phyloP scores from a whole-genome alignment of 2,888 invertebrate species.

The Catocala fraxini region DNA sequence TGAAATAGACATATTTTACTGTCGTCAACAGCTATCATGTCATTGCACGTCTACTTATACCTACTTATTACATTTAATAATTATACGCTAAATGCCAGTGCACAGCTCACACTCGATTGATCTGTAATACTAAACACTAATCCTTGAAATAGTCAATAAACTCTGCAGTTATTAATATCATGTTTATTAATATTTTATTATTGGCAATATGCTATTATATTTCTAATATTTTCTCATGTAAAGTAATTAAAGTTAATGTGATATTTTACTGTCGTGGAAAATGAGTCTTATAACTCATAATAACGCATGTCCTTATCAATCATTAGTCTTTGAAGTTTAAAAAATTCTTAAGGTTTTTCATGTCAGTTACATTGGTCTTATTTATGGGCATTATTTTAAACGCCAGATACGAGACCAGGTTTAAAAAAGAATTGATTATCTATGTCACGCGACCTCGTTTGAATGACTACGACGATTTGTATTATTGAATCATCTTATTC shows the following conservation, averaged over 20 bases:
- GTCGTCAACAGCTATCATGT: too few species aligned
- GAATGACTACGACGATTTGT: conserved; percentile 21
- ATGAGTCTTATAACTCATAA: too few species aligned
- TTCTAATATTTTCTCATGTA: too few species aligned
- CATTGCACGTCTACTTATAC: too few species aligned
- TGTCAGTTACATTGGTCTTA: too few species aligned
- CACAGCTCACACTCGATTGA: background rate
- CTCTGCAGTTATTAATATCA: background rate
- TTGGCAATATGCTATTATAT: background rate
- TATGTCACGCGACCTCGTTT: conserved; percentile 26
- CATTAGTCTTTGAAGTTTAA: background rate
- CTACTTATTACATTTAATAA: too few species aligned
- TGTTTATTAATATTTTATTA: background rate
- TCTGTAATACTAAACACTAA: background rate
- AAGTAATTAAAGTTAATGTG: too few species aligned
- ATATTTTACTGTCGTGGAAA: too few species aligned
- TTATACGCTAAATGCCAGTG: too few species aligned
- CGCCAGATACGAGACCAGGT: conserved; percentile 1
- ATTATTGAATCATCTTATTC: conserved; percentile 16
- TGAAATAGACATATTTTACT: too few species aligned
- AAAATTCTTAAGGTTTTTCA: too few species aligned
- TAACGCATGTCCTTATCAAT: background rate
- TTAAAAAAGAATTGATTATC: conserved; percentile 24
- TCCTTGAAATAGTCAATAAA: conserved; percentile 3
- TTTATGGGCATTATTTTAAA: too few species aligned